Evolutionary conservation across 2,113 vertebrate species (phyloP).

Genomic region (Otis tarda): DNA sequence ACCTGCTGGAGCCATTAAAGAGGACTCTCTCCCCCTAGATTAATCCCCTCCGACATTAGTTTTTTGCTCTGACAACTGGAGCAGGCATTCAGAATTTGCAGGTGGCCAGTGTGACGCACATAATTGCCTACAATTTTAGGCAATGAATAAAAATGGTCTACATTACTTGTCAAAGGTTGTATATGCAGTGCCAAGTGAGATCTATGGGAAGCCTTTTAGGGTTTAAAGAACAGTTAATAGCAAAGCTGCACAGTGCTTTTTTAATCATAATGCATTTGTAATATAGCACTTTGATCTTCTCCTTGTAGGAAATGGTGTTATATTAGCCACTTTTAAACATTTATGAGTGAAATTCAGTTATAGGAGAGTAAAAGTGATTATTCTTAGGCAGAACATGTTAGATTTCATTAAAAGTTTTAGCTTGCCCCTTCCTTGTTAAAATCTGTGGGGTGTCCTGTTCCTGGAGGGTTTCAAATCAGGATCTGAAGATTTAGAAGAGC

Average conservation of each 20-base stretch:
- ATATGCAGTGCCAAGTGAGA: slow-evolving; percentile 98
- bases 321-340: slow-evolving; percentile 89
- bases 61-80: slow-evolving; percentile 91
- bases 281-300: slow-evolving; percentile 90
- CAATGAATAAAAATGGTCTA: slow-evolving; percentile 99
- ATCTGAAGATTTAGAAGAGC: slow-evolving; percentile 76
- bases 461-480: slow-evolving; percentile 81
- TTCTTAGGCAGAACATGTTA: slow-evolving; percentile 83
- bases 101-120: slow-evolving; percentile 99
- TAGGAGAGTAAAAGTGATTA: slow-evolving; percentile 88
- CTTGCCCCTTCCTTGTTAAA: slow-evolving; percentile 85
- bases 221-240: slow-evolving; percentile 97
- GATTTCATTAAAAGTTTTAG: slow-evolving; percentile 87
- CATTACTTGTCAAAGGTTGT: slow-evolving; percentile 99
- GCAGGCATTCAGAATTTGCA: slow-evolving; percentile 99
- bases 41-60: slow-evolving; percentile 87
- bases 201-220: slow-evolving; percentile 99
- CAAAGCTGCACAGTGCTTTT: slow-evolving; percentile 91
- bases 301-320: slow-evolving; percentile 87
- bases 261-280: slow-evolving; percentile 94
- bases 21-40: slow-evolving; percentile 89
- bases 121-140: slow-evolving; percentile 99
- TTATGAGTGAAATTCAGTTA: slow-evolving; percentile 87
- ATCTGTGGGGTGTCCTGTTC: slow-evolving; percentile 80
- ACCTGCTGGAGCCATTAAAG: slow-evolving; percentile 96